Base-by-base conservation (phyloP, 2,888 invertebrate species). In the Pandemis corylana region DNA sequence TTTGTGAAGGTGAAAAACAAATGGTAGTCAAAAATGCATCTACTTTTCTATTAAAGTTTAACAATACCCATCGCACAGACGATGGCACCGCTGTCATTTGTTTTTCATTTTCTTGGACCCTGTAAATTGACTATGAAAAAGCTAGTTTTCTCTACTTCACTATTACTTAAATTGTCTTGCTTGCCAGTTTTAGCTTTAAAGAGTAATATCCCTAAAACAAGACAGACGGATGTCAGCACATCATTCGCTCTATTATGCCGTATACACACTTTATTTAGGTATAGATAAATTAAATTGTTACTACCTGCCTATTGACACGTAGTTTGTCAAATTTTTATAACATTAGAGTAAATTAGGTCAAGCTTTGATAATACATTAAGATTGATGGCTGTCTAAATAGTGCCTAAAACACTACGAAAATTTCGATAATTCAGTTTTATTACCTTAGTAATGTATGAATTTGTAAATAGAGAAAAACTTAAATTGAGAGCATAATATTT, bases 311-410 rank as follows among this genome's bases (percentile, higher is more conserved):
- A 92, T 92, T 92, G 92, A 93, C 89, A 92, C 85, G 89, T 93
- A 93, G 91, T 91, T 89, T 89, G 86, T 92, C 90, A 89, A 71
- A 87, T 88, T 90, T 90, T 90, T 88, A 86, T 89, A 90, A 89
- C 84, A 84, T 81, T 89, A 90, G 87, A 79, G 69, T 90, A 90
- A 36, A 79, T 71, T 90, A 90, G 89, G 88, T 87, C 85, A 93
- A 90, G 94, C 93, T 93, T 94, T 89, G 90, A 89, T 93, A 93
- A 93, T 90, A 91, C 79, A 90, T 93, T 85, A 94, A 94, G 91
- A 94, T 94, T 94, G 93, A 94, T 94, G 94, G 94, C 94, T 94
- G 94, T 94, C 92, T 94, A 92, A 93, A 94, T 93, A 94, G 94
- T 94, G 94, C 94, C 94, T 94, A 94, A 93, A 92, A 93, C 93